Evolutionary conservation across 2,797 vertebrate species (phyloP).

Genomic region (Luscinia megarhynchos): DNA sequence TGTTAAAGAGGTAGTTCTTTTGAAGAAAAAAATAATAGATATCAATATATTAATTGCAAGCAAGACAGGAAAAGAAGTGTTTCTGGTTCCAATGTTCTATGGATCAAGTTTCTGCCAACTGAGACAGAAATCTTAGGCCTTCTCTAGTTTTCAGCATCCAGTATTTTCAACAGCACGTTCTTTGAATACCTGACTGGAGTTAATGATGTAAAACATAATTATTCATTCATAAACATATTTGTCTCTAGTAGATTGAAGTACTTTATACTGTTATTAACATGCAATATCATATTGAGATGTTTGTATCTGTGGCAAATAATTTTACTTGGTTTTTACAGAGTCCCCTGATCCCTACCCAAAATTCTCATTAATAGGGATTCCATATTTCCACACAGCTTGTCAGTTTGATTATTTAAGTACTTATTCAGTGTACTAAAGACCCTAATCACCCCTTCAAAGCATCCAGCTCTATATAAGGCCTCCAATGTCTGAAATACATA

Average conservation of each 20-base stretch:
- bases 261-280: neutral
- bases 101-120: neutral
- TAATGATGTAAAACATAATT: neutral
- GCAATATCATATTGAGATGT: neutral
- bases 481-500: constrained; percentile 68
- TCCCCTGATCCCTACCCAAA: constrained; percentile 44
- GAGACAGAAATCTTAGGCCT: neutral
- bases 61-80: neutral
- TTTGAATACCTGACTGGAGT: neutral
- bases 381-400: constrained; percentile 77
- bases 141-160: neutral
- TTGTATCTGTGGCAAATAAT: neutral
- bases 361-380: constrained; percentile 72
- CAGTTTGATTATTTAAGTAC: constrained; percentile 76
- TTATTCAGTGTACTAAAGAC: constrained; percentile 70
- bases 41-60: neutral
- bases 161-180: neutral
- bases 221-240: neutral
- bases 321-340: neutral
- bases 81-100: neutral
- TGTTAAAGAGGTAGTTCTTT: neutral
- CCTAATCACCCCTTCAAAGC: constrained; percentile 72
- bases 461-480: constrained; percentile 59
- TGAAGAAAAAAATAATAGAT: neutral
- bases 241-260: neutral